These are phyloP conservation scores for Ennomos erosarius DNA, from an alignment of 2,888 invertebrate genomes.

Conservation along the genomic window DNA sequence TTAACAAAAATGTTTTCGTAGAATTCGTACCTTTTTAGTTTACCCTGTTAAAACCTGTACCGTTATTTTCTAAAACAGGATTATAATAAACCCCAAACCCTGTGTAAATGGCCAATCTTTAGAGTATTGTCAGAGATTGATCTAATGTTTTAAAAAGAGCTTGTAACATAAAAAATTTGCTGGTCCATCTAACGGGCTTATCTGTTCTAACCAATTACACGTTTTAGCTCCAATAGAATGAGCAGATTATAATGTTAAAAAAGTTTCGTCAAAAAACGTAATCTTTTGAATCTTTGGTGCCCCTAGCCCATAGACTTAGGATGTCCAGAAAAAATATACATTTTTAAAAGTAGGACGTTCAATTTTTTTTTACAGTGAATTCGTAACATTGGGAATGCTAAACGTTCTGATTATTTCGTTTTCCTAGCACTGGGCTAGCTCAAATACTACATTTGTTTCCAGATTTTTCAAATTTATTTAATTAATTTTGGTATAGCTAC, in stretches of 20 bases:
- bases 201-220: slow-evolving; percentile 44
- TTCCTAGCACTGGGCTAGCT: too few relatives aligned
- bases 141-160: slow-evolving; percentile 50
- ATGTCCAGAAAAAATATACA: too few relatives aligned
- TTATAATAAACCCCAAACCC: slow-evolving; percentile 47
- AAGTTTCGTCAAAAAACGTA: slow-evolving; percentile 12
- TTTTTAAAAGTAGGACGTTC: too few relatives aligned
- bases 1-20: slow-evolving; percentile 14
- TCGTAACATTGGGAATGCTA: too few relatives aligned
- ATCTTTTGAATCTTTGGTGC: slow-evolving; percentile 28
- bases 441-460: too few relatives aligned
- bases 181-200: slow-evolving; percentile 43
- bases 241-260: slow-evolving; percentile 43
- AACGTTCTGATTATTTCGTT: too few relatives aligned
- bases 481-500: too few relatives aligned
- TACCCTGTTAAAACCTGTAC: slow-evolving; percentile 10
- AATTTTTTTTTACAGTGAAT: too few relatives aligned
- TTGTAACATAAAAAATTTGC: slow-evolving; percentile 58
- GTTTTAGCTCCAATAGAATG: slow-evolving; percentile 20
- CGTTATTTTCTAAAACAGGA: slow-evolving; percentile 49
- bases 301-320: too few relatives aligned
- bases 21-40: too few relatives aligned
- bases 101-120: slow-evolving; percentile 27
- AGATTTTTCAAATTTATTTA: too few relatives aligned
- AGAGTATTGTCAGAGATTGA: neutral